Base-by-base conservation (phyloP, 2,113 vertebrate species). In the Potamarius usumacintae region DNA sequence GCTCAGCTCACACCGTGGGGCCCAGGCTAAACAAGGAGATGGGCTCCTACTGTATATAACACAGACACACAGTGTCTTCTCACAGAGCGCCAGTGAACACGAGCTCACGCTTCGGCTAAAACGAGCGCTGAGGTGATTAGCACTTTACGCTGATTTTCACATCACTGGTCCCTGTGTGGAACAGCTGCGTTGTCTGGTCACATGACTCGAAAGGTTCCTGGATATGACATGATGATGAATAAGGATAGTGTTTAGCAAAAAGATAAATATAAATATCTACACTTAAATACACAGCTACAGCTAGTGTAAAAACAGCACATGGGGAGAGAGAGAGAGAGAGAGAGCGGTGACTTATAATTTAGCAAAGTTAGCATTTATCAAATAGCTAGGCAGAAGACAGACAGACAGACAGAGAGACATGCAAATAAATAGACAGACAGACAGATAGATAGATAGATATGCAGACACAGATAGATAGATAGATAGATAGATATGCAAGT, bases 1-100 rank as follows among this genome's bases (percentile, higher is more conserved):
- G 80, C 79, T 78, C 74, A 72, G 55, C 83, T 81, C 67, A 62
- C 89, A 71, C 63, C 57, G 79, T 55, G 58, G 52, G 81, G 22
- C 76, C 34, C 67, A 48, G 50, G 84, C 42, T 84, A 60, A 60
- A 65, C 30, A 25, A 25, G 79, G 18, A 7, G 78, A 67, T 0
- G n/a, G 25, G 14, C 2, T 55, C 7, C 60, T 30, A n/a, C 52
- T 52, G 50, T 74, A 63, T 82, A 22, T 74, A 58, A 87, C 52
- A 85, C 48, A 27, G 76, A 71, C n/a, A 58, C 20, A 27, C 52
- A 86, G 82, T 18, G 42, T 50, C 7, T 20, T 2, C 42, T 50
- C 18, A 10, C 71, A 48, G 42, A 69, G 65, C 1, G 5, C 42
- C 69, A 87, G n/a, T 48, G 81, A 63, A 50, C 34, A 50, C 18